A percentile compares a stretch with the other conserved stretches of the same genome.
Conservation (phyloP, 2,888 invertebrate species). For the Synergus umbraculus region DNA sequence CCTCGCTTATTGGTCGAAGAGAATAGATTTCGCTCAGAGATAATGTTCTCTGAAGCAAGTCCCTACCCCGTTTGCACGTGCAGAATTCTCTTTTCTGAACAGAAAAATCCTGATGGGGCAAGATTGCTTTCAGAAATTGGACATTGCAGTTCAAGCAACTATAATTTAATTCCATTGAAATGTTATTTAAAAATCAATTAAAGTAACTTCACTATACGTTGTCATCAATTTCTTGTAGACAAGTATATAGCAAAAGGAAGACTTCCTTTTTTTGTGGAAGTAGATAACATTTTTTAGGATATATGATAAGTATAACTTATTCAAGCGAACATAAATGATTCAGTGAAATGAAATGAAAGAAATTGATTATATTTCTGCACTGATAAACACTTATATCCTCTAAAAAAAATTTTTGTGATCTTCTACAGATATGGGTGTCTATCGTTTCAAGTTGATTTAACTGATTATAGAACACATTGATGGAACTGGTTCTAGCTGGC, state of each 20-base stretch:
- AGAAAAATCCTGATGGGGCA: neutral
- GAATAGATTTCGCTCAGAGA: constrained; percentile 30
- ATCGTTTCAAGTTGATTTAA: constrained; percentile 21
- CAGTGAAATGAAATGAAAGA: constrained; percentile 4
- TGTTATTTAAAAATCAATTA: neutral
- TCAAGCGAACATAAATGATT: neutral
- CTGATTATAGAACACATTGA: neutral
- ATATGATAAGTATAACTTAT: neutral
- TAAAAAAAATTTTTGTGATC: neutral
- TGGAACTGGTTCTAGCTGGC: constrained; percentile 7
- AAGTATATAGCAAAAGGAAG: too few species aligned
- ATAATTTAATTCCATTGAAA: neutral
- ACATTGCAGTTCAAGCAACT: neutral
- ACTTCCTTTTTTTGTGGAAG: too few species aligned
- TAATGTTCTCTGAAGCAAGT: constrained; percentile 34
- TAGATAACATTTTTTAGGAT: neutral
- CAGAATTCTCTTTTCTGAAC: neutral
- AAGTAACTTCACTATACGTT: neutral
- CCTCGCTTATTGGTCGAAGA: constrained; percentile 37
- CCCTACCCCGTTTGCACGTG: constrained; percentile 6
- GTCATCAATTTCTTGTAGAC: too few species aligned
- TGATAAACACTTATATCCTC: constrained; percentile 21
- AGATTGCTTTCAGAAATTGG: neutral
- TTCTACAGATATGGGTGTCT: neutral
- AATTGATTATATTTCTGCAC: constrained; percentile 25